These are phyloP conservation scores for Nymphicus hollandicus DNA, from an alignment of 2,113 vertebrate genomes.

Conservation along the genomic window DNA sequence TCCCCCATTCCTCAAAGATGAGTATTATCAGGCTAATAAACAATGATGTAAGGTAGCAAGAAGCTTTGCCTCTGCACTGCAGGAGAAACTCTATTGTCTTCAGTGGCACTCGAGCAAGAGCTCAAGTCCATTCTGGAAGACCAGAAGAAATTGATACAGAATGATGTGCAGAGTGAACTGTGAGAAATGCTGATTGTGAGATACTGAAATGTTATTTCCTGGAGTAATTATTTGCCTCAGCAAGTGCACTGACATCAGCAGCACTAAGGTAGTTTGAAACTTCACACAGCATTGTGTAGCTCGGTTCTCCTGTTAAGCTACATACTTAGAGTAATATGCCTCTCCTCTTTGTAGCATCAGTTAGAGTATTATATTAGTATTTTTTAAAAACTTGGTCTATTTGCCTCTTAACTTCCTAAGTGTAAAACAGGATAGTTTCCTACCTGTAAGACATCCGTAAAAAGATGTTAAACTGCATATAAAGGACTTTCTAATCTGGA, in stretches of 20 bases:
- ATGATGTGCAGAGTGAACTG: neutral
- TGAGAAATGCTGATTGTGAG: neutral
- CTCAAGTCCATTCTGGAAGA: neutral
- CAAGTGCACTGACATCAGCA: neutral
- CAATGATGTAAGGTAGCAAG: neutral
- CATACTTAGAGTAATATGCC: neutral
- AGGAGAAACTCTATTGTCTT: neutral
- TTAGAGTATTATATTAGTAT: neutral
- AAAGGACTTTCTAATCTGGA: neutral
- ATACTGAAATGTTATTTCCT: slow-evolving; percentile 30
- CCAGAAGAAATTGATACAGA: neutral
- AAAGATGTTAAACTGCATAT: neutral
- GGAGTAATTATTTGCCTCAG: slow-evolving; percentile 23
- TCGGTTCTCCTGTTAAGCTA: neutral
- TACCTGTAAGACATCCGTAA: neutral
- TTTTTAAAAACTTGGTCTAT: neutral
- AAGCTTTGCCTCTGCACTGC: neutral
- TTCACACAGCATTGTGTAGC: neutral
- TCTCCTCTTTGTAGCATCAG: neutral
- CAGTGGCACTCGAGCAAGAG: neutral
- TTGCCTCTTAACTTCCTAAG: neutral
- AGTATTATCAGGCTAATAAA: neutral
- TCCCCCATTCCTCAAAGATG: neutral
- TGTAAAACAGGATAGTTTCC: neutral
- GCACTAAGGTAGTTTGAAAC: neutral